These are phyloP conservation scores for Cryptotermes secundus DNA, from an alignment of 1,140 invertebrate species.

Conservation along the genomic window DNA sequence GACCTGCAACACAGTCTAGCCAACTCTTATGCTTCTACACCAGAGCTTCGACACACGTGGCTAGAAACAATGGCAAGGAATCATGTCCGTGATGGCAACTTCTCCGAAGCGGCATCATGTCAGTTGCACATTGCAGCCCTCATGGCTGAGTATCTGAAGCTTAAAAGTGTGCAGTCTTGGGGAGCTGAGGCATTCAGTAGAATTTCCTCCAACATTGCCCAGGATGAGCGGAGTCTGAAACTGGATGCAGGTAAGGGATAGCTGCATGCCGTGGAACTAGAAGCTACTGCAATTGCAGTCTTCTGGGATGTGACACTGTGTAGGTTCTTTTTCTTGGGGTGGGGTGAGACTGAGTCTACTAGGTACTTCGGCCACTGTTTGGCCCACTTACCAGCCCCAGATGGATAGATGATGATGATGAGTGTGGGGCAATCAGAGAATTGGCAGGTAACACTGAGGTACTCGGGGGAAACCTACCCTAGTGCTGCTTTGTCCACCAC, in stretches of 20 bases:
- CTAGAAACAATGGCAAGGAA: conserved; percentile 86
- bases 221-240: conserved; percentile 79
- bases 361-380: too few relatives aligned
- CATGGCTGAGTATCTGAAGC: conserved; percentile 87
- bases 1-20: conserved; percentile 93
- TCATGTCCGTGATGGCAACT: conserved; percentile 76
- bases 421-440: too few relatives aligned
- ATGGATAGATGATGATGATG: too few relatives aligned
- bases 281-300: too few relatives aligned
- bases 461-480: too few relatives aligned
- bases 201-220: conserved; percentile 84
- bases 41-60: conserved; percentile 90
- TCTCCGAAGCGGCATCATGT: conserved; percentile 85
- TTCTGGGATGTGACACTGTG: not conserved
- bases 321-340: too few relatives aligned
- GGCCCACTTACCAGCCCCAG: too few relatives aligned
- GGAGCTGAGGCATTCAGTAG: conserved; percentile 79
- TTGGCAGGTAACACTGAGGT: too few relatives aligned
- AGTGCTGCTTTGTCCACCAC: too few relatives aligned
- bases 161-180: conserved; percentile 70
- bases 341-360: too few relatives aligned
- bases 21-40: conserved; percentile 91
- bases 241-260: conserved; percentile 67
- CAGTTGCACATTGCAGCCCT: conserved; percentile 89
- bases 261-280: too few relatives aligned